Evolutionary conservation across 2,797 vertebrate species (phyloP), one percentile per base, ranked within the genome.

Genomic region (Podargus strigoides): DNA sequence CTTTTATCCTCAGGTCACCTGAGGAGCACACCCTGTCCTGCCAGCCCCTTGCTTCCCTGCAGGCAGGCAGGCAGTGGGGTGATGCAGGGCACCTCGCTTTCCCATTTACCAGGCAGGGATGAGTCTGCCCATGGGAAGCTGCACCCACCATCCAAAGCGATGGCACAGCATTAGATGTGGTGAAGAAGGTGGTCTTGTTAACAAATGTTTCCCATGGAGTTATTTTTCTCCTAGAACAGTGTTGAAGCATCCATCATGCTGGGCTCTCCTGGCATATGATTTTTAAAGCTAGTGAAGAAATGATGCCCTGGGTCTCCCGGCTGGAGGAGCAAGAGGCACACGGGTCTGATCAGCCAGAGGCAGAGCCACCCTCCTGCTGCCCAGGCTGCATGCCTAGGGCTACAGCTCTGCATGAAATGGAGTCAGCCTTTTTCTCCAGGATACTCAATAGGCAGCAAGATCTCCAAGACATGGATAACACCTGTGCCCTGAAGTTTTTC

Each of bases 81-180:
- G 16, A 4, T 7, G n/a, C 41, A 14, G 53, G 42, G 27, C 53
- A n/a, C 70, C 20, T 21, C 6, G 9, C 32, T 58, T 37, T 63
- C 82, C 66, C 12, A 8, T 30, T 42, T 42, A 6, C 27, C 16
- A 24, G 44, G 17, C 39, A 28, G 42, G 36, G 28, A 47, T 15
- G n/a, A 15, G 32, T n/a, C 63, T 72, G 49, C 42, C 24, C 59
- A 10, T 0, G 4, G 32, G 34, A 58, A 58, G 49, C 21, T 63
- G 56, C 34, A 34, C n/a, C 21, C 16, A 3, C 28, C 1, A 0
- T 1, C 18, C 4, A 22, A 26, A 62, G 28, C 1, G 4, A 18
- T 67, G 42, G 39, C 39, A 53, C 1, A 3, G 44, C 3, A 3
- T 14, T 63, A 52, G 59, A 19, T 5, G 2, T 10, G 24, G 19